Conservation (phyloP, 2,888 invertebrate genomes). For the Sialis fuliginosa region DNA sequence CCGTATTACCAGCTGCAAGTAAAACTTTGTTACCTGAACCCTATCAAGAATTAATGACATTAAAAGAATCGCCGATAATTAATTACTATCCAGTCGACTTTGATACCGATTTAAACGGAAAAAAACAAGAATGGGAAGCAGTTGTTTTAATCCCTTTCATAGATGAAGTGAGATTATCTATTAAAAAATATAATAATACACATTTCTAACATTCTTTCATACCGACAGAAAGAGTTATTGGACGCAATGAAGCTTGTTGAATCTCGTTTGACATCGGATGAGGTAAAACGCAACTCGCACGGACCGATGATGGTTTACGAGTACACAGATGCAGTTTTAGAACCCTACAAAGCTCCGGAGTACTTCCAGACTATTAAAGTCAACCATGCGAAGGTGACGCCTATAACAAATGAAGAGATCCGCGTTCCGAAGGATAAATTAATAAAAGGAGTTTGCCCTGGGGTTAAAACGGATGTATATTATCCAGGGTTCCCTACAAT, state of each 20-base stretch:
- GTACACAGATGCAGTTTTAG: constrained; percentile 39
- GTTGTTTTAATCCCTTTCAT: constrained; percentile 88
- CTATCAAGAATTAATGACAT: constrained; percentile 63
- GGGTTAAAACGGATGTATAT: constrained; percentile 46
- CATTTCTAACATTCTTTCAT: constrained; percentile 2
- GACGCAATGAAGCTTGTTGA: constrained; percentile 59
- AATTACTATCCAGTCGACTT: constrained; percentile 86
- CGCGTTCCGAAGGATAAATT: constrained; percentile 37
- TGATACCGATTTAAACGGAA: constrained; percentile 89
- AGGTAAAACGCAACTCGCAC: constrained; percentile 57
- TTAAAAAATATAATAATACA: not conserved
- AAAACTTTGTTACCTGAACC: constrained; percentile 56
- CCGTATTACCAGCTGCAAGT: constrained; percentile 77
- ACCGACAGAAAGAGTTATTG: constrained; percentile 39
- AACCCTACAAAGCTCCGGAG: constrained; percentile 35
- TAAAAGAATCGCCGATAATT: constrained; percentile 60
- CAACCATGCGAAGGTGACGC: constrained; percentile 34
- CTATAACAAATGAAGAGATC: constrained; percentile 36
- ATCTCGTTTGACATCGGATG: constrained; percentile 44
- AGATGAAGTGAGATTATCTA: constrained; percentile 41
- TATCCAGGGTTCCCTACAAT: constrained; percentile 89
- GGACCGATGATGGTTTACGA: constrained; percentile 76
- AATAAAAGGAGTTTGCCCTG: constrained; percentile 51
- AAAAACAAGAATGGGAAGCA: constrained; percentile 92
- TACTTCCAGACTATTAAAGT: constrained; percentile 42